Percentiles rank a stretch among this genome's conserved stretches.
phyloP scores from a whole-genome alignment of 1,140 invertebrate genomes.

The Dinothrombium tinctorium region DNA sequence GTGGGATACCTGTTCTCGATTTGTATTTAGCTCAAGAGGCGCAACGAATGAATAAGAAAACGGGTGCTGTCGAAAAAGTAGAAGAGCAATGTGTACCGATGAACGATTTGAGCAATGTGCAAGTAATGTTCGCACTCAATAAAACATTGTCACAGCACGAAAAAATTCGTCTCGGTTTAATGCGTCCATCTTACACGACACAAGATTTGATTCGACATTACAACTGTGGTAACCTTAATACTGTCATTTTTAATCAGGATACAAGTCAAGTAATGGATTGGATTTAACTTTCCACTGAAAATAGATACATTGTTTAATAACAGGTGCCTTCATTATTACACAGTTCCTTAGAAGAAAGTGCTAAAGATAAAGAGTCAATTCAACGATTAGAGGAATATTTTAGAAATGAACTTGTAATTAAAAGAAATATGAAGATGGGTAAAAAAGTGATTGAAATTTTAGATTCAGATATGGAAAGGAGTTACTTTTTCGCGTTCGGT shows the following conservation, averaged over 20 bases:
- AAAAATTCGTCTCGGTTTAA: slow-evolving; percentile 18
- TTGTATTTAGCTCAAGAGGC: slow-evolving; percentile 30
- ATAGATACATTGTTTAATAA: not conserved
- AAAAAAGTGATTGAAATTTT: slow-evolving; percentile 24
- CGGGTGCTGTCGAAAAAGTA: slow-evolving; percentile 29
- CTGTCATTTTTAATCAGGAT: slow-evolving; percentile 27
- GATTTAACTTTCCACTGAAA: not conserved
- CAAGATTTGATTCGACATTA: slow-evolving; percentile 30
- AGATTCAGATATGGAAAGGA: slow-evolving; percentile 23
- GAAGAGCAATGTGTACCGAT: slow-evolving; percentile 32
- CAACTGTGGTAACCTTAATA: slow-evolving; percentile 30
- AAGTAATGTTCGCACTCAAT: slow-evolving; percentile 31
- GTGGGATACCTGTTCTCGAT: slow-evolving; percentile 30
- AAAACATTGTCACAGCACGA: slow-evolving; percentile 29
- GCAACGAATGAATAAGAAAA: slow-evolving; percentile 24
- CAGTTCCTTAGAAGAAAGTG: not conserved
- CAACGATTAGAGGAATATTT: slow-evolving; percentile 29
- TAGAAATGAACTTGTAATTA: slow-evolving; percentile 27
- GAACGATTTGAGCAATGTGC: slow-evolving; percentile 28
- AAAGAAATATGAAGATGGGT: slow-evolving; percentile 29
- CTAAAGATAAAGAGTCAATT: slow-evolving; percentile 17
- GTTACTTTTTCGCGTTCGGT: slow-evolving; percentile 33
- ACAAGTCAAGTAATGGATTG: slow-evolving; percentile 19
- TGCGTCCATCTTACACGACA: slow-evolving; percentile 20
- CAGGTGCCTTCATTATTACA: not conserved